Percentiles rank a stretch among this genome's conserved stretches.
Conservation (phyloP, 2,888 invertebrate species). For the Dioctria rufipes region DNA sequence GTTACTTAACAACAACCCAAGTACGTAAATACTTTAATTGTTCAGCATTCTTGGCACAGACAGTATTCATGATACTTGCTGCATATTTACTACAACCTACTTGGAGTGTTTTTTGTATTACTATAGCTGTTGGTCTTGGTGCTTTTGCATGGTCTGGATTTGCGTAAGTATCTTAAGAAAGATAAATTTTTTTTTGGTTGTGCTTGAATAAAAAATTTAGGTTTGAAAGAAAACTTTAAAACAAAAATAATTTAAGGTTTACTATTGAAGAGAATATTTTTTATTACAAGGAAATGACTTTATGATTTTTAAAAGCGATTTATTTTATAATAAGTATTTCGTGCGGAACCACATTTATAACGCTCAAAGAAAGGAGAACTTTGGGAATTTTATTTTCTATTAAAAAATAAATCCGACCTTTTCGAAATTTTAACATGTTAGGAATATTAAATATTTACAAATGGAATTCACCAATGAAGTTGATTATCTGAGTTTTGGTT, state of each 20-base stretch:
- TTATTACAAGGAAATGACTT: not conserved
- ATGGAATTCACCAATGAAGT: too few species aligned
- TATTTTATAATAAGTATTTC: too few species aligned
- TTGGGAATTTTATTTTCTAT: too few species aligned
- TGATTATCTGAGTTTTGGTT: too few species aligned
- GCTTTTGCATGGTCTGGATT: constrained; percentile 96
- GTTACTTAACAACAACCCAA: constrained; percentile 81
- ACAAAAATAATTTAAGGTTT: too few species aligned
- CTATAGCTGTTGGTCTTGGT: constrained; percentile 90
- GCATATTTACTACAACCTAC: constrained; percentile 81
- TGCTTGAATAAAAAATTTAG: not conserved
- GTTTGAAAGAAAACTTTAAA: not conserved
- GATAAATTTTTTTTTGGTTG: constrained; percentile 6
- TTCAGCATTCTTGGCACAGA: constrained; percentile 83
- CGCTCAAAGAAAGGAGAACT: too few species aligned
- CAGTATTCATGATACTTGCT: constrained; percentile 88
- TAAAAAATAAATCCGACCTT: too few species aligned
- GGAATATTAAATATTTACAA: too few species aligned
- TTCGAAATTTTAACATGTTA: too few species aligned
- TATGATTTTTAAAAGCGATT: too few species aligned
- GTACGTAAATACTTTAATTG: constrained; percentile 83
- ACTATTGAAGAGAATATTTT: not conserved
- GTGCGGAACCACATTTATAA: too few species aligned
- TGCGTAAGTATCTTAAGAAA: constrained; percentile 74
- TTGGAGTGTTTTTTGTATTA: constrained; percentile 85